A percentile compares a stretch with the other conserved stretches of the same genome.
Conservation (phyloP, 2,888 invertebrate genomes). For the Bugulina stolonifera region DNA sequence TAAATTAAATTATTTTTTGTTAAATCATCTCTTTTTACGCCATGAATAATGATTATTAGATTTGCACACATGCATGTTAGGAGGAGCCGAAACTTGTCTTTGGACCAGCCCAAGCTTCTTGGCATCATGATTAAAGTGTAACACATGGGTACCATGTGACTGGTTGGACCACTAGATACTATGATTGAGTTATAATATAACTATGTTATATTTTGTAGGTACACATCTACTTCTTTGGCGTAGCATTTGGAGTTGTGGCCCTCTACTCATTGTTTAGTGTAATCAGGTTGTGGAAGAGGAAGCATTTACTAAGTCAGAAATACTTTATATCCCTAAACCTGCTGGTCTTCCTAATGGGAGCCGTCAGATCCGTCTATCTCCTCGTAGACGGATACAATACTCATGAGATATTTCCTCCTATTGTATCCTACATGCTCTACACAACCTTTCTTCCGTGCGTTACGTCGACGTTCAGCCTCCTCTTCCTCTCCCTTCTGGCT, state of each 20-base stretch:
- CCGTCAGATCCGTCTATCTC: constrained; percentile 64
- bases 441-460: constrained; percentile 80
- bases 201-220: constrained; percentile 72
- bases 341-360: constrained; percentile 74
- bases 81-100: too few species aligned
- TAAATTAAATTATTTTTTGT: too few species aligned
- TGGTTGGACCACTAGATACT: too few species aligned
- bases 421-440: constrained; percentile 70
- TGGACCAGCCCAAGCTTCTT: too few species aligned
- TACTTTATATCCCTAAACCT: constrained; percentile 81
- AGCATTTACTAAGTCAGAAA: constrained; percentile 77
- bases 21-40: too few species aligned
- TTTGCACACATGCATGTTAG: too few species aligned
- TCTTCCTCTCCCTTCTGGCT: constrained; percentile 76
- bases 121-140: too few species aligned
- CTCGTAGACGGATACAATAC: constrained; percentile 88
- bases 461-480: constrained; percentile 80
- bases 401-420: constrained; percentile 70
- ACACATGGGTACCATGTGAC: too few species aligned
- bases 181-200: too few species aligned
- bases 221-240: constrained; percentile 80
- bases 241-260: constrained; percentile 75
- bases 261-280: constrained; percentile 79
- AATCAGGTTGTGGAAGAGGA: constrained; percentile 76
- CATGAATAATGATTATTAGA: too few species aligned